These are phyloP conservation scores for Anthoscopus minutus DNA, from an alignment of 2,113 vertebrate genomes.

Conservation along the genomic window DNA sequence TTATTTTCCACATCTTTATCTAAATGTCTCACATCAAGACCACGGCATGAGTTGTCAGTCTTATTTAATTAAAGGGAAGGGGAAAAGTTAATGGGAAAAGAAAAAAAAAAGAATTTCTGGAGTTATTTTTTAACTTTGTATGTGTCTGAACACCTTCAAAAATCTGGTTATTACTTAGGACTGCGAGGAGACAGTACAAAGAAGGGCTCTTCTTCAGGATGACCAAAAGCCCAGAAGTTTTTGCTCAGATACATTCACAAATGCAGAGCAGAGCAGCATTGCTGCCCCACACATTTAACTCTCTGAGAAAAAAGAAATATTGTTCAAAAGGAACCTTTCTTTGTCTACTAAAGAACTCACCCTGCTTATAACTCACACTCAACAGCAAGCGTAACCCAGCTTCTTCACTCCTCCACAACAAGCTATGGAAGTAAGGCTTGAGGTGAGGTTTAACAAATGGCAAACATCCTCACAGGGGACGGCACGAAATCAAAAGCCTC, in stretches of 20 bases:
- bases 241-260: background rate
- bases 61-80: background rate
- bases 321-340: background rate
- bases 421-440: background rate
- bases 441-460: background rate
- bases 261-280: background rate
- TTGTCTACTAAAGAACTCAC: background rate
- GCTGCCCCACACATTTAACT: accelerated
- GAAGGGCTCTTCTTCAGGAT: background rate
- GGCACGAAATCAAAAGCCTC: background rate
- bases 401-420: background rate
- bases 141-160: background rate
- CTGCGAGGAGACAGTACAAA: background rate
- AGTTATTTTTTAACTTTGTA: background rate
- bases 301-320: background rate
- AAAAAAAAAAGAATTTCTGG: background rate
- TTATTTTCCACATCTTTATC: background rate
- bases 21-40: background rate
- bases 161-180: background rate
- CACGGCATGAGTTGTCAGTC: background rate
- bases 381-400: accelerated
- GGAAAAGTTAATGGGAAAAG: background rate
- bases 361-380: background rate
- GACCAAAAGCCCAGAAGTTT: background rate
- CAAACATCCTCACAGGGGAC: background rate